Base-by-base conservation (phyloP, 2,113 vertebrate species). In the Stomatorhinus ivindoensis region DNA sequence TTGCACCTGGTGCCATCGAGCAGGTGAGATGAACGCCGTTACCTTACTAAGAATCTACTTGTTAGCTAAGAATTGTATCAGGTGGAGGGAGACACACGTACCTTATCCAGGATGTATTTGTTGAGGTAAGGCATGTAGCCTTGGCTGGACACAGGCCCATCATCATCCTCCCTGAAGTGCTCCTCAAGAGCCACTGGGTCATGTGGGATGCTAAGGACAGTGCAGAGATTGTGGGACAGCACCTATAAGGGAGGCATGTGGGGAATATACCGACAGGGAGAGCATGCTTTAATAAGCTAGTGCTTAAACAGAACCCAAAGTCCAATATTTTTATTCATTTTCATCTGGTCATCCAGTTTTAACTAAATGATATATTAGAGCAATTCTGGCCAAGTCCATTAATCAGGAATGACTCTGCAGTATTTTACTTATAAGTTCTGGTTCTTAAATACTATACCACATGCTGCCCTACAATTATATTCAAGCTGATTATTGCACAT, bases 41-140 rank as follows among this genome's bases (percentile, higher is more conserved):
- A 97, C 96, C 95, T 96, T 97, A 82, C 96, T 96, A 90, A 97
- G 93, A 93, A 97, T 96, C 92, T 96, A 96, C 89, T 95, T 96
- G 93, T 95, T 96, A 93, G 96, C 94, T 42, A 47, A 47, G 21
- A 48, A 48, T n/a, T 86, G 83, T 21, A 88, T n/a, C 10, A n/a
- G 87, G 27, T 65, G 58, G 10, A 55, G 42, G n/a, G 24, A 10
- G 31, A 53, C 17, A 15, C 17, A 35, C 6, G 87, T 44, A 96
- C 95, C 94, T 96, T 96, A 90, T 96, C 96, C 91, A 96, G 93
- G 88, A 96, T 96, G 90, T 96, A 96, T 92, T 95, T 96, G 92
- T 95, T 96, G 90, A 96, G 95, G 93, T 99, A 99, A 5, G 98
- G 98, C 98, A 99, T 99, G 90, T 99, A 99, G 4, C 98, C 98